A percentile compares a stretch with the other conserved stretches of the same genome.
These are phyloP conservation scores for Miniopterus natalensis DNA, from an alignment of 2,113 vertebrate genomes.

Conservation along the genomic window DNA sequence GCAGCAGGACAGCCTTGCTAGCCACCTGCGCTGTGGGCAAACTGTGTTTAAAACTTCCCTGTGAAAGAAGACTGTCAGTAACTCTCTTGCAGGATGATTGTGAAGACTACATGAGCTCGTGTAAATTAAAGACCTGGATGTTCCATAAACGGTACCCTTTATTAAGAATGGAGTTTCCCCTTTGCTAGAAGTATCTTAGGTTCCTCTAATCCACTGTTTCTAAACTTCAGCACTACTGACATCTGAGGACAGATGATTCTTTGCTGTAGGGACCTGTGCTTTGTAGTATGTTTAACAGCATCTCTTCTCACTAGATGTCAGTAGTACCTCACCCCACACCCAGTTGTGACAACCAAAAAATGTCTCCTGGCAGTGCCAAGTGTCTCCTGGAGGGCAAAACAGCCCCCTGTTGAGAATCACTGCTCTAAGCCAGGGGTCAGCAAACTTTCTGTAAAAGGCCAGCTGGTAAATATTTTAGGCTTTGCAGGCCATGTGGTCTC, in stretches of 20 bases:
- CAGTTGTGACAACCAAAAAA: not conserved
- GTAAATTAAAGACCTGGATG: not conserved
- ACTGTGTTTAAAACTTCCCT: not conserved
- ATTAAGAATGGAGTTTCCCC: not conserved
- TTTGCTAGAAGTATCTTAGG: not conserved
- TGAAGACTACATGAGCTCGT: not conserved
- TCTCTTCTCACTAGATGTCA: slow-evolving; percentile 32
- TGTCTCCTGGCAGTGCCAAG: not conserved
- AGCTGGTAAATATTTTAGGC: slow-evolving; percentile 13
- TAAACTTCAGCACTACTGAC: not conserved
- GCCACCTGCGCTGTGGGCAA: not conserved
- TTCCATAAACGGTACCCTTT: not conserved
- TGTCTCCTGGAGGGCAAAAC: not conserved
- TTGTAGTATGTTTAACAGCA: not conserved
- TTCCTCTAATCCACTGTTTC: not conserved
- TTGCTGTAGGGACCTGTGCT: not conserved
- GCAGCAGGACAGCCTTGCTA: not conserved
- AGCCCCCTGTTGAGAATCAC: not conserved
- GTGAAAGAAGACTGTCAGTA: not conserved
- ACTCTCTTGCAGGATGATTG: not conserved
- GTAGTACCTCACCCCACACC: not conserved
- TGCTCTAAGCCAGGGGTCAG: slow-evolving; percentile 4
- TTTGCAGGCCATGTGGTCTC: not conserved
- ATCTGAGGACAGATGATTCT: not conserved
- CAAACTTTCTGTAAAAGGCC: not conserved